Base-by-base conservation (phyloP, 2,113 vertebrate species). In the Rhinoptilus africanus region DNA sequence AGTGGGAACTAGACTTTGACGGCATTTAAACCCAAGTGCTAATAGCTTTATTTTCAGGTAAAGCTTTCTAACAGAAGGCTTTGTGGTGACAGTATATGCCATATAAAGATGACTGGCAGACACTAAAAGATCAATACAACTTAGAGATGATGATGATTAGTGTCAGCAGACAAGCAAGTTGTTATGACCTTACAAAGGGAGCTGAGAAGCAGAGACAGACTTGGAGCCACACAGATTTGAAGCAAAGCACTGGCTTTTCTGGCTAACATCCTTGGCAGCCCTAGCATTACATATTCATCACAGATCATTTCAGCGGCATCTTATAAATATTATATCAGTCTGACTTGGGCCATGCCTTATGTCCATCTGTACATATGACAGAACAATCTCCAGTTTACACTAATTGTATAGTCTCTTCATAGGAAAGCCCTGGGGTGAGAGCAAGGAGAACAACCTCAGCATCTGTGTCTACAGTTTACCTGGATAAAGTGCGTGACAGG, bases 1-100 rank as follows among this genome's bases (percentile, higher is more conserved):
- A 32, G 3, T 23, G 19, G 71, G 39, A 76, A 66, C 23, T 16
- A 75, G 54, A 50, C 37, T 91, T 84, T 6, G 32, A 74, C 4
- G 4, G 34, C 72, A 26, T 92, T 94, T 64, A 75, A 95, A 77
- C 23, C 12, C 45, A 93, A 32, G 27, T 51, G 37, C 39, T 93
- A 94, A 93, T 62, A 92, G n/a, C 23, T 48, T 83, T 84, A 54
- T 95, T 91, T 92, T 93, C 67, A 97, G 85, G 85, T 88, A 92
- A 97, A 96, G 51, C 37, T 41, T 97, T 92, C 62, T 81, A 79
- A 37, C 53, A 41, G 37, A 90, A 78, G 47, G 39, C 39, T 96
- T 83, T 93, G 35, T 94, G 56, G 26, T 92, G 91, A 95, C 76
- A 95, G 41, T 41, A 64, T 89, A 67, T 67, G 47, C 45, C 90